Conservation (phyloP, 2,888 invertebrate species). For the Trissoscelio sp. region DNA sequence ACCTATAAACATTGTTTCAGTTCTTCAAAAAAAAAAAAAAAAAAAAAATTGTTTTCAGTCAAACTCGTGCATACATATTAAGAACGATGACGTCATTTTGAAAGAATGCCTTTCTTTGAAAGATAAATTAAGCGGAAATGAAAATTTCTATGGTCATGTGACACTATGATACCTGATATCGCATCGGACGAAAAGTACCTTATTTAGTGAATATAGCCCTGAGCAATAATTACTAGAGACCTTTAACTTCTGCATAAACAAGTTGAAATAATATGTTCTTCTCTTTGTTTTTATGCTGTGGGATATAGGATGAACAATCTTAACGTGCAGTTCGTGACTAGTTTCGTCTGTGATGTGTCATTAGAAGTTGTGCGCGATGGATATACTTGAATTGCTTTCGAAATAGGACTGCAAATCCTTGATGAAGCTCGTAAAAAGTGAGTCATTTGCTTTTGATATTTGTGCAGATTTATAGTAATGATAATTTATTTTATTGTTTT, state of each 20-base stretch:
- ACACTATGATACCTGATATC: neutral
- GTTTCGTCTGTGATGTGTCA: constrained; percentile 35
- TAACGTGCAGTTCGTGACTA: constrained; percentile 38
- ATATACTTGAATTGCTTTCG: constrained; percentile 1
- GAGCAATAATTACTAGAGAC: constrained; percentile 40
- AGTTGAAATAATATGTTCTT: constrained; percentile 45
- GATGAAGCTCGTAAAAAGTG: neutral
- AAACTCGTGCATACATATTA: neutral
- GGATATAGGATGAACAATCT: constrained; percentile 16
- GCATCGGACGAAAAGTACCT: constrained; percentile 12
- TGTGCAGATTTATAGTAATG: too few relatives aligned
- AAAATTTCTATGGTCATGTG: too few relatives aligned
- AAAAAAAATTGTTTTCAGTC: neutral
- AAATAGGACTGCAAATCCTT: constrained; percentile 3
- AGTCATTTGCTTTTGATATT: constrained; percentile 3
- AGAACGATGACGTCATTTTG: neutral
- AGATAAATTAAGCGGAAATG: neutral
- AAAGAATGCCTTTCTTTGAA: neutral
- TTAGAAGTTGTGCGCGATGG: neutral
- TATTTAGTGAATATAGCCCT: constrained; percentile 14
- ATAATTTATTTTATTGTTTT: too few relatives aligned
- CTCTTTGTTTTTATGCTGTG: constrained; percentile 37
- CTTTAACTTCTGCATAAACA: constrained; percentile 43
- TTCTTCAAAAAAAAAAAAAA: too few relatives aligned
- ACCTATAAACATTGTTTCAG: too few relatives aligned